Conservation (phyloP, 2,113 vertebrate species). For the Lota lota region DNA sequence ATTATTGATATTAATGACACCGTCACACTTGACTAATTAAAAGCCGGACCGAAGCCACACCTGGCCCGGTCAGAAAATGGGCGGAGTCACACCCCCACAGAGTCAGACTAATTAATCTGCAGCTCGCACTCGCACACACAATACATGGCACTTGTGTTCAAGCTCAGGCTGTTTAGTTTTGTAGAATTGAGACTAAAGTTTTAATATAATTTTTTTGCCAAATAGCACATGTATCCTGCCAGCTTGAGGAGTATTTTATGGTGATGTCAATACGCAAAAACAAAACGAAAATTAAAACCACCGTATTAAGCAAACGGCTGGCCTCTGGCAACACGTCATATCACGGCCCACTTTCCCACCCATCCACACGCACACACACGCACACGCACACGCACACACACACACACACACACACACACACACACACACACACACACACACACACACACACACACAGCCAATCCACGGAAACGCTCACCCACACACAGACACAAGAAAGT, state of each 20-base stretch:
- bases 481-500: not conserved
- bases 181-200: not conserved
- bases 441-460: not conserved
- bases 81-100: conserved; percentile 15
- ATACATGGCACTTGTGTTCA: not conserved
- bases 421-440: conserved; percentile 6
- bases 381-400: not conserved
- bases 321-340: not conserved
- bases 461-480: no score
- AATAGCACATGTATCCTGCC: not conserved
- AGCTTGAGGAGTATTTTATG: not conserved
- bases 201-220: not conserved
- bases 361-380: not conserved
- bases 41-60: conserved; percentile 30
- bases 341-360: conserved; percentile 4
- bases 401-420: not conserved
- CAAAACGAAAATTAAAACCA: conserved; percentile 4
- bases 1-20: conserved; percentile 42
- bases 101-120: conserved; percentile 21
- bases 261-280: not conserved
- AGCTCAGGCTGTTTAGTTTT: conserved; percentile 5
- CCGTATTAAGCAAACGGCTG: conserved; percentile 5
- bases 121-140: not conserved
- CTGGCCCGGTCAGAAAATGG: conserved; percentile 24
- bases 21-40: conserved; percentile 33